phyloP scores from a whole-genome alignment of 2,797 vertebrate species.

The Chiloscyllium punctatum region DNA sequence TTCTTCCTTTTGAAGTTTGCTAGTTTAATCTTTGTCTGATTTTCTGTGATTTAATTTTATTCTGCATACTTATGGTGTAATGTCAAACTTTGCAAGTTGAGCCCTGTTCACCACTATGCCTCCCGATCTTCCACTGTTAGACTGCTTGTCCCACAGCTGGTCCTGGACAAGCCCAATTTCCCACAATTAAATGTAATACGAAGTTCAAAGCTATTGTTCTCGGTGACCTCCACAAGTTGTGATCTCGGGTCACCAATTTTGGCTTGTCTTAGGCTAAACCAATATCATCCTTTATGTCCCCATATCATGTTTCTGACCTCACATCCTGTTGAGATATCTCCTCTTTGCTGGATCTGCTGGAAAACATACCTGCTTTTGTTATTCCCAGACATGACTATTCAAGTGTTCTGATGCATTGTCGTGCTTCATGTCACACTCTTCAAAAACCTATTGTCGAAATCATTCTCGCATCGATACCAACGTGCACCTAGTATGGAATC shows the following conservation, averaged over 20 bases:
- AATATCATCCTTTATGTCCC: background rate
- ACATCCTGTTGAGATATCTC: background rate
- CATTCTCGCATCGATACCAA: background rate
- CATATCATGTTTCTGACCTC: background rate
- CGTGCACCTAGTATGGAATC: background rate
- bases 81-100: background rate
- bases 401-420: background rate
- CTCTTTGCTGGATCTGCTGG: background rate
- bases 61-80: background rate
- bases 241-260: background rate
- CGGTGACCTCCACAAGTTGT: background rate
- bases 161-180: background rate
- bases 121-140: background rate
- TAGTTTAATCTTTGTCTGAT: background rate
- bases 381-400: background rate
- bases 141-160: background rate
- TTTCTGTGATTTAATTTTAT: background rate
- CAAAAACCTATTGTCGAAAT: background rate
- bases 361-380: background rate
- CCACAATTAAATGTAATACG: background rate
- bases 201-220: background rate
- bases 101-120: background rate
- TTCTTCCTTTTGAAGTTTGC: background rate
- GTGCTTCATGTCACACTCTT: background rate
- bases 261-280: background rate